These are phyloP conservation scores for Antechinus flavipes DNA, from an alignment of 2,113 vertebrate species.

Conservation along the genomic window DNA sequence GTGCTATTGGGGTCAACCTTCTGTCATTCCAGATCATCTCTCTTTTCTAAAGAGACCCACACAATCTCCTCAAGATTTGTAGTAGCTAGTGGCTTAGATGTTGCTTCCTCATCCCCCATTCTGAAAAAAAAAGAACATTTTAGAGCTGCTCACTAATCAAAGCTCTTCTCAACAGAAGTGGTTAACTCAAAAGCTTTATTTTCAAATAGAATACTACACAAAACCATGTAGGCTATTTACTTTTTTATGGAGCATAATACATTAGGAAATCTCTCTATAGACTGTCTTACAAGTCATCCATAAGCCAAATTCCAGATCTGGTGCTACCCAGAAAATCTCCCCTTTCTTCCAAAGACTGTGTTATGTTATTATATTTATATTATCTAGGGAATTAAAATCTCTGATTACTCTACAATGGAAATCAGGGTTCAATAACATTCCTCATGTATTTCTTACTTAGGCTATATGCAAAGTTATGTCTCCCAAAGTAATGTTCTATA, in stretches of 20 bases:
- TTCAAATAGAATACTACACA: not conserved
- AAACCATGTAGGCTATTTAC: not conserved
- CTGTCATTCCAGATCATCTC: not conserved
- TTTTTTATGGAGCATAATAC: not conserved
- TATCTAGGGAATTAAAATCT: not conserved
- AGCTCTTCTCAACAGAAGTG: not conserved
- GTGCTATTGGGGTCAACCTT: not conserved
- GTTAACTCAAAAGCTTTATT: not conserved
- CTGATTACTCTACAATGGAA: not conserved
- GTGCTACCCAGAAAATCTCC: not conserved
- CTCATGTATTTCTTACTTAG: not conserved
- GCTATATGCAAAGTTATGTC: not conserved
- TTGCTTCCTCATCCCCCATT: not conserved
- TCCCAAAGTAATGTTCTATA: not conserved
- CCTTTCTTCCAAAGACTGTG: not conserved
- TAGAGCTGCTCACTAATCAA: not conserved
- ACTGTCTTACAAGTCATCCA: not conserved
- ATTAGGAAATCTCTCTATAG: not conserved
- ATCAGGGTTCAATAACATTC: not conserved
- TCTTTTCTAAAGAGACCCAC: not conserved
- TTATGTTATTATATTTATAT: not conserved
- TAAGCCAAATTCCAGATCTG: not conserved
- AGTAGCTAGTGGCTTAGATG: not conserved
- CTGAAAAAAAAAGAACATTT: not conserved
- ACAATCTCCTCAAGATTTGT: not conserved